Evolutionary conservation across 2,888 invertebrate species (phyloP), one percentile per base, ranked within the genome.

Genomic region (Odontomyia ornata): DNA sequence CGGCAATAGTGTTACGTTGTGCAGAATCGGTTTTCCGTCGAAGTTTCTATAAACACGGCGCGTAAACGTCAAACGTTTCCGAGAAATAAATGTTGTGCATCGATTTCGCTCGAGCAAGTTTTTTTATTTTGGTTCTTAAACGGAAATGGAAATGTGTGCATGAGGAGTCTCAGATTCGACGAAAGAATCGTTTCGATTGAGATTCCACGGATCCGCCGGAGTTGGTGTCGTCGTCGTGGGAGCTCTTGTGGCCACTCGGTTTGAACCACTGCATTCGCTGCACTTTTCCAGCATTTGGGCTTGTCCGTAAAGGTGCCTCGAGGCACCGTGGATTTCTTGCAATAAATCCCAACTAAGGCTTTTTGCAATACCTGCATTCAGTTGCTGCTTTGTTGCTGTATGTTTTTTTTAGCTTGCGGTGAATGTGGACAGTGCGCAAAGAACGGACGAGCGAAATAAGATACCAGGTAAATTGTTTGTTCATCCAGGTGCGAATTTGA

Each of bases 1-100:
- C 65, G 36, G 27, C 27, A 27, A 52, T 52, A 52, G 18, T 18
- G 15, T 13, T 52, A 18, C 52, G 64, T 15, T n/a, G 64, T 13
- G 13, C 27, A 64, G 25, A 64, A 64, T 25, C 28, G 64, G n/a
- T 64, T 64, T 30, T 28, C 64, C 15, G 46, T 11, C 7, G 43
- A 43, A 43, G n/a, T n/a, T 57, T 43, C n/a, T 57, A 13, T 25
- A 21, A 30, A 25, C 60, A 30, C 52, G n/a, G 36, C 60, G 60
- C 30, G 25, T 7, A 60, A 57, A 30, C 57, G 60, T 21, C 30
- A 57, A 52, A 64, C 43, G 36, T 21, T 23, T 23, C 43, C 73
- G 57, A 18, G 60, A 60, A 73, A 36, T 73, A 60, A 73, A 73
- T 73, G 73, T 73, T 73, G 73, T 73, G 60, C 73, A 57, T 73